phyloP scores from a whole-genome alignment of 2,797 vertebrate genomes.

The Sebastes nivosus region DNA sequence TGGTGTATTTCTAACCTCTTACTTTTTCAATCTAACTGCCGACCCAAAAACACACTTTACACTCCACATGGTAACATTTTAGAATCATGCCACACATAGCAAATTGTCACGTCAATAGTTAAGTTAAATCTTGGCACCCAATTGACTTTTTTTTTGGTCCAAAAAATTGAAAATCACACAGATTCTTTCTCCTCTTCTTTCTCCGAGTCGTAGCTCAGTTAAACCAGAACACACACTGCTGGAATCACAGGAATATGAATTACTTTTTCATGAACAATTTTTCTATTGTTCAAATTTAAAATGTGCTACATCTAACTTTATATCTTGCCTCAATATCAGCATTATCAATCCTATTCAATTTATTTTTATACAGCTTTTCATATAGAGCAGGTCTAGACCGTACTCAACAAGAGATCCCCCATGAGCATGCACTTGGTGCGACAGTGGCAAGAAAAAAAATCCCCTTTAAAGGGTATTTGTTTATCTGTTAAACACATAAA shows the following conservation, averaged over 20 bases:
- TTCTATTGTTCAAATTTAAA: too few species aligned
- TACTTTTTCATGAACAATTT: background rate
- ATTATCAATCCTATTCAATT: too few species aligned
- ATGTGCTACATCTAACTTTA: too few species aligned
- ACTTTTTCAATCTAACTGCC: conserved; percentile 34
- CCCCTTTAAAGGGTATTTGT: too few species aligned
- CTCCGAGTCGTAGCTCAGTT: background rate
- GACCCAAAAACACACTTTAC: conserved; percentile 57
- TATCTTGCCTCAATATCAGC: too few species aligned
- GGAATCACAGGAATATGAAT: background rate
- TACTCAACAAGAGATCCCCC: too few species aligned
- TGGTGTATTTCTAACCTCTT: conserved; percentile 41
- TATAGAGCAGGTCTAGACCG: too few species aligned
- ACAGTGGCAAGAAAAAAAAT: too few species aligned
- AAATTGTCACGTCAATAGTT: conserved; percentile 7
- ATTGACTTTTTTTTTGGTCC: background rate
- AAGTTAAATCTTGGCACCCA: background rate
- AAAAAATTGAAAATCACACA: background rate
- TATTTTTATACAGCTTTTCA: too few species aligned
- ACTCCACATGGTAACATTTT: background rate
- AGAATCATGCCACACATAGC: conserved; percentile 3
- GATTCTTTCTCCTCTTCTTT: background rate
- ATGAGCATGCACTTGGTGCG: too few species aligned
- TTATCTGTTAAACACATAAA: too few species aligned
- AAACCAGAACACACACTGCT: background rate